phyloP scores from a whole-genome alignment of 1,140 invertebrate species.

The Dendrolimus punctatus region DNA sequence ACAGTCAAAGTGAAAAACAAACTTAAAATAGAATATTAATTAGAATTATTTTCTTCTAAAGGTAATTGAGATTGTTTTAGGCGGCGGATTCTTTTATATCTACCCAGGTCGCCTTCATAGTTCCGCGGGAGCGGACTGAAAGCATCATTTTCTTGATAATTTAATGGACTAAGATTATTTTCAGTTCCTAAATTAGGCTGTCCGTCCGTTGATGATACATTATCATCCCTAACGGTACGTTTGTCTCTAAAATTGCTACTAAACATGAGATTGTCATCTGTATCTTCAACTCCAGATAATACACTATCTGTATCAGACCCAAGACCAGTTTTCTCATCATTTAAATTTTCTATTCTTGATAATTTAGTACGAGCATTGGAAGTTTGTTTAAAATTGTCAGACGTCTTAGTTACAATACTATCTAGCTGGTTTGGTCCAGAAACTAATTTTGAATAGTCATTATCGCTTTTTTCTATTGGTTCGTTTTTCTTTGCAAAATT shows the following conservation, averaged over 20 bases:
- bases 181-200: slow-evolving; percentile 10
- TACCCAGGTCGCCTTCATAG: slow-evolving; percentile 37
- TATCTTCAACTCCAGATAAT: slow-evolving; percentile 41
- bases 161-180: slow-evolving; percentile 23
- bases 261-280: slow-evolving; percentile 54
- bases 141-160: slow-evolving; percentile 37
- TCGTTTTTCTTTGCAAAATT: slow-evolving; percentile 21
- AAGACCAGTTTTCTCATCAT: slow-evolving; percentile 27
- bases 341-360: slow-evolving; percentile 13
- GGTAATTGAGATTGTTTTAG: slow-evolving; percentile 22
- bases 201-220: slow-evolving; percentile 10
- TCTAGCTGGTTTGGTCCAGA: not conserved
- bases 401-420: slow-evolving; percentile 6
- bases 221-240: slow-evolving; percentile 17
- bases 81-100: slow-evolving; percentile 53
- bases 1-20: slow-evolving; percentile 17
- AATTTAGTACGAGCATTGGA: not conserved
- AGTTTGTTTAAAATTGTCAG: slow-evolving; percentile 4
- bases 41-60: slow-evolving; percentile 7
- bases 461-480: too few species aligned
- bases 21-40: slow-evolving; percentile 18
- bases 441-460: too few species aligned
- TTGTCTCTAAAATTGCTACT: slow-evolving; percentile 31
- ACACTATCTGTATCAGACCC: slow-evolving; percentile 51
- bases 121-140: slow-evolving; percentile 36